Evolutionary conservation across 1,140 invertebrate species (phyloP).

Genomic region (Pomacea maculata): DNA sequence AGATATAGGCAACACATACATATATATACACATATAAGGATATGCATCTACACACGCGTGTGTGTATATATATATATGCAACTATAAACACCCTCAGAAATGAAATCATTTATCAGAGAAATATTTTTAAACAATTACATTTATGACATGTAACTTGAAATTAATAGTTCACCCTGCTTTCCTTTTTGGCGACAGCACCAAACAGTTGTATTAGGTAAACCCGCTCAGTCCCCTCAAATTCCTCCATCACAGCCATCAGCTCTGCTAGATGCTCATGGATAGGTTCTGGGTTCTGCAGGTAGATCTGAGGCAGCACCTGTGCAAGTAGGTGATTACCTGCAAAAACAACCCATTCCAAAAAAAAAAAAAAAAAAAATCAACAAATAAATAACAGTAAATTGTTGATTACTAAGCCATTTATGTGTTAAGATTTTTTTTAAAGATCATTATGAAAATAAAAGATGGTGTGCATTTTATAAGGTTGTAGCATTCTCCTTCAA

Average conservation of each 20-base stretch:
- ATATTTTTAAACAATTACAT: too few relatives aligned
- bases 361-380: neutral
- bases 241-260: conserved; percentile 80
- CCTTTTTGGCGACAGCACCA: conserved; percentile 80
- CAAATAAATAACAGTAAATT: too few relatives aligned
- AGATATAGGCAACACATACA: neutral
- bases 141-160: too few relatives aligned
- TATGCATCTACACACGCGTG: neutral
- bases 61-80: neutral
- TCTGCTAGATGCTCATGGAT: conserved; percentile 85
- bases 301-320: conserved; percentile 86
- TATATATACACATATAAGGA: neutral
- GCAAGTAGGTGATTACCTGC: conserved; percentile 85
- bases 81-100: neutral
- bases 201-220: conserved; percentile 83
- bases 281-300: conserved; percentile 84
- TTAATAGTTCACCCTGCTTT: conserved; percentile 72
- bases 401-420: too few relatives aligned
- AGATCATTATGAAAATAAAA: too few relatives aligned
- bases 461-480: too few relatives aligned
- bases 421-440: too few relatives aligned
- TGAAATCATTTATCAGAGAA: too few relatives aligned
- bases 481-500: too few relatives aligned
- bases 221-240: conserved; percentile 85
- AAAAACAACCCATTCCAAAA: neutral